Base-by-base conservation (phyloP, 2,888 invertebrate genomes). In the Scaptomyza tumidula region DNA sequence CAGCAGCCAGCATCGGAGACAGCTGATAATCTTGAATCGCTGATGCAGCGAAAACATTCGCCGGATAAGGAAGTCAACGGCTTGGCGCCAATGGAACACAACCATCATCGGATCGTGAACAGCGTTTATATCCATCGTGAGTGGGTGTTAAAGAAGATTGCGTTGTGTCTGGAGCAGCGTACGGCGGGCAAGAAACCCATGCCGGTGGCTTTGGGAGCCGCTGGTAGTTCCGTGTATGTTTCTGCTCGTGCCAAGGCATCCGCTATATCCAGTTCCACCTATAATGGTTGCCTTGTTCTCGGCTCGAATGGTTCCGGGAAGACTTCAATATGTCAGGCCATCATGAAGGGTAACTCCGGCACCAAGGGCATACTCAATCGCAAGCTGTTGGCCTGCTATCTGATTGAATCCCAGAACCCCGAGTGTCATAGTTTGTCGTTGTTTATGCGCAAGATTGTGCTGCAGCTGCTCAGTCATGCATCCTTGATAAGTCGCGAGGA, bases 241-340 rank as follows among this genome's bases (percentile, higher is more conserved):
- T 90, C 92, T 0, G 80, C 90, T 0, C 85, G 91, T 0, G 86
- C 91, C 24, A 91, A 91, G 45, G 91, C 90, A 11, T 78, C 90
- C 0, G 90, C 90, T 29, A 88, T 89, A 13, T 89, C 90, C 13
- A 90, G 89, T 37, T 88, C 91, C 33, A 90, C 91, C 37, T 92
- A 92, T 61, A 96, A 97, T 83, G 98, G 98, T 0, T 97, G 97
- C 1, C 93, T 98, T 48, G 95, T 99, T 57, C 93, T 98, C 67
- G 98, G 97, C 75, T 98, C 98, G 0, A 97, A 98, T 0, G 99
- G 98, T 19, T 97, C 97, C 78, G 99, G 99, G 0, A 99, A 99
- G 91, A 98, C 98, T 6, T 97, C 98, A 27, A 93, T 98, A 46
- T 96, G 97, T 90, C 95, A 95, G 61, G 97, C 98, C 90, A 92